phyloP scores from a whole-genome alignment of 2,113 vertebrate genomes.

The Cygnus atratus region DNA sequence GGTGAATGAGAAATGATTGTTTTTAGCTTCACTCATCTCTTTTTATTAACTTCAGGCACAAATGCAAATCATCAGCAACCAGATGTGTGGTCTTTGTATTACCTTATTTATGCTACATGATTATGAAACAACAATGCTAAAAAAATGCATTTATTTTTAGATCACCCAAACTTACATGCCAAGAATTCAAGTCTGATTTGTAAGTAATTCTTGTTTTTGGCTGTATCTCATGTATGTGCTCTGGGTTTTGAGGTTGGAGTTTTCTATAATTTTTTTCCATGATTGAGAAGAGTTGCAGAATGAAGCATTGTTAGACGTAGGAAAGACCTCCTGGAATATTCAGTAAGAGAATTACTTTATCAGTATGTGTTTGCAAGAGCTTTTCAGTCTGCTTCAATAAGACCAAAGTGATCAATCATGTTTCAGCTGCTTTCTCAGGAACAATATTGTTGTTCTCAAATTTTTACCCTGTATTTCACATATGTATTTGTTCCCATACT shows the following conservation, averaged over 20 bases:
- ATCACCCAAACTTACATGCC: fast-evolving
- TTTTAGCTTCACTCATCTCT: not conserved
- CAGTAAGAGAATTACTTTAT: not conserved
- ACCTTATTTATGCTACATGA: not conserved
- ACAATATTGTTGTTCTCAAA: not conserved
- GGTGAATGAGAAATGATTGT: not conserved
- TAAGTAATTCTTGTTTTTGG: not conserved
- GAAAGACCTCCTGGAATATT: not conserved
- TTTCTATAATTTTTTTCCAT: not conserved
- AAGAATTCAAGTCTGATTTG: not conserved
- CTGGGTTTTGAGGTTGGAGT: not conserved
- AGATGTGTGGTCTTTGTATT: not conserved
- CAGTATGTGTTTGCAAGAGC: not conserved
- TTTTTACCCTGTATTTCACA: not conserved
- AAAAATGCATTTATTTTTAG: not conserved
- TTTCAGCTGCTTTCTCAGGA: not conserved
- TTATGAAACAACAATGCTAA: not conserved
- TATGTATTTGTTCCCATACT: not conserved
- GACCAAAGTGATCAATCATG: not conserved
- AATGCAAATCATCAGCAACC: not conserved
- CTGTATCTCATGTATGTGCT: not conserved
- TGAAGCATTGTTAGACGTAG: not conserved
- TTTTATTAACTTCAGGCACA: not conserved
- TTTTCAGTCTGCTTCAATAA: not conserved
- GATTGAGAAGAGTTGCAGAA: not conserved